phyloP scores from a whole-genome alignment of 2,888 invertebrate genomes.

The Acleris cristana region DNA sequence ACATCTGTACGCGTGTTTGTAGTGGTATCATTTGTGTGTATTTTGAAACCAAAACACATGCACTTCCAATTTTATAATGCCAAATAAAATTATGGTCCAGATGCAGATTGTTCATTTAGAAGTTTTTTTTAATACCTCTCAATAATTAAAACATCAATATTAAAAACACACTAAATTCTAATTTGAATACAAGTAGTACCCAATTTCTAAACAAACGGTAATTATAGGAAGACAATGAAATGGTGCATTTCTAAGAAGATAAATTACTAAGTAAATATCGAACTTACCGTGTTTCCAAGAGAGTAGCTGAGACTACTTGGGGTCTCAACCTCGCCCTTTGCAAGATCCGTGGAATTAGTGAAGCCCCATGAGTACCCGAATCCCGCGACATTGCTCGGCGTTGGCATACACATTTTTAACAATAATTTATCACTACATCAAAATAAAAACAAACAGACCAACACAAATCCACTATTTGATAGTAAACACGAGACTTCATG shows the following conservation, averaged over 20 bases:
- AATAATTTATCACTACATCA: conserved; percentile 58
- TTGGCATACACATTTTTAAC: conserved; percentile 82
- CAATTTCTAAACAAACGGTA: not conserved
- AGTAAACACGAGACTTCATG: conserved; percentile 80
- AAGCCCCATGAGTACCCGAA: conserved; percentile 82
- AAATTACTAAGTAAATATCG: not conserved
- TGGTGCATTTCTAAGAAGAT: not conserved
- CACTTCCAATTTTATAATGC: too few relatives aligned
- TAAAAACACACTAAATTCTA: not conserved
- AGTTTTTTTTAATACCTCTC: too few relatives aligned
- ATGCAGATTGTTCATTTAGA: too few relatives aligned
- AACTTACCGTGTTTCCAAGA: conserved; percentile 76
- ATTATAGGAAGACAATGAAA: not conserved
- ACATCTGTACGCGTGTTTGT: too few relatives aligned
- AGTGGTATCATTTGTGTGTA: too few relatives aligned
- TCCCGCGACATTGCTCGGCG: conserved; percentile 80
- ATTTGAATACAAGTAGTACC: not conserved
- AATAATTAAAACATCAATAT: too few relatives aligned
- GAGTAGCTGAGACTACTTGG: conserved; percentile 80
- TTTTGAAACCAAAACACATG: too few relatives aligned
- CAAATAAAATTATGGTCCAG: too few relatives aligned
- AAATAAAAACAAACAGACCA: conserved; percentile 67
- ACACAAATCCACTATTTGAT: conserved; percentile 75
- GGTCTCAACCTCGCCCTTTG: conserved; percentile 79
- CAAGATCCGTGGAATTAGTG: conserved; percentile 77